Evolutionary conservation across 2,888 invertebrate species (phyloP).

Genomic region (Acronicta alni): DNA sequence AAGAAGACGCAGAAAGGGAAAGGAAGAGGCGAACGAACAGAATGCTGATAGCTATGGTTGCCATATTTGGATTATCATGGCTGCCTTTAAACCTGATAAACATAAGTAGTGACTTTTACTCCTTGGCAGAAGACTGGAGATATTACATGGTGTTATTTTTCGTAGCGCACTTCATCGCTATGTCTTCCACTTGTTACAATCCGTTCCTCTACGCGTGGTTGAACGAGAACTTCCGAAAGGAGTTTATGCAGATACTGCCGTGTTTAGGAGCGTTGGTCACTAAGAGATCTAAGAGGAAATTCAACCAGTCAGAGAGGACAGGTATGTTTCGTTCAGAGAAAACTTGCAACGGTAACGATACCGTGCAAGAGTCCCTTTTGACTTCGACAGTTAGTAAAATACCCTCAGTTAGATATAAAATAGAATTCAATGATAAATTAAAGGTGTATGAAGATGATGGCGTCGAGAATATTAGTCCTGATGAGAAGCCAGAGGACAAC

Average conservation of each 20-base stretch:
- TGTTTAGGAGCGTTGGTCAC: slow-evolving; percentile 88
- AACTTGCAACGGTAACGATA: slow-evolving; percentile 86
- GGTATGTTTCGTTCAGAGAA: slow-evolving; percentile 85
- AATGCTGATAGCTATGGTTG: slow-evolving; percentile 97
- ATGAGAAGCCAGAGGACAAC: slow-evolving; percentile 82
- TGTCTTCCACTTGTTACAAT: slow-evolving; percentile 98
- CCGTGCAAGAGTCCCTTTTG: slow-evolving; percentile 83
- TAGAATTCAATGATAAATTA: slow-evolving; percentile 79
- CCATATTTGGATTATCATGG: slow-evolving; percentile 96
- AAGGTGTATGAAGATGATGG: slow-evolving; percentile 74
- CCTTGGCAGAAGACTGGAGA: slow-evolving; percentile 90
- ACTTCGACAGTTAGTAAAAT: slow-evolving; percentile 82
- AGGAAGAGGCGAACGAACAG: slow-evolving; percentile 94
- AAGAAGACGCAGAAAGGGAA: slow-evolving; percentile 94
- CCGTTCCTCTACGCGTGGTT: slow-evolving; percentile 98
- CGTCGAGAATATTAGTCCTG: slow-evolving; percentile 81
- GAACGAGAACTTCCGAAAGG: slow-evolving; percentile 97
- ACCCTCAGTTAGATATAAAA: slow-evolving; percentile 83
- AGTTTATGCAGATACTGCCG: slow-evolving; percentile 94
- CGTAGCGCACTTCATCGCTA: slow-evolving; percentile 95
- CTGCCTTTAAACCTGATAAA: slow-evolving; percentile 95
- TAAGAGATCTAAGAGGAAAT: slow-evolving; percentile 78
- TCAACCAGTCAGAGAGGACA: slow-evolving; percentile 82
- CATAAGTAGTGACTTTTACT: slow-evolving; percentile 92
- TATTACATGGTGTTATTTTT: slow-evolving; percentile 94